These are phyloP conservation scores for Stenchaetothrips biformis DNA, from an alignment of 2,888 invertebrate species.

Conservation along the genomic window DNA sequence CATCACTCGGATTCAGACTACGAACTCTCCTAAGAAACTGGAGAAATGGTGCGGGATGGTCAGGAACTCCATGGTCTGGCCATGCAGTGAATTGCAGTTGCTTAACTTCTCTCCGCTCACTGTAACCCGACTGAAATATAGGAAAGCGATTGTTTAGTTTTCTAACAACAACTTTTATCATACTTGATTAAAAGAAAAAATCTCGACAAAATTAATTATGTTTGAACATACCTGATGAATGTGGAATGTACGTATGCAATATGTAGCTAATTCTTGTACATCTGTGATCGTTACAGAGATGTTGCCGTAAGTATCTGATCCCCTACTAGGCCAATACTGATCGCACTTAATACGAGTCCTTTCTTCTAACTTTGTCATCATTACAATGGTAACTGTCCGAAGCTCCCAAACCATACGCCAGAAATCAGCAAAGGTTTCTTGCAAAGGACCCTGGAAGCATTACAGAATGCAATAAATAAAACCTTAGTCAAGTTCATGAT, in stretches of 20 bases:
- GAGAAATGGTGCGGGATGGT: slow-evolving; percentile 96
- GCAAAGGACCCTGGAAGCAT: slow-evolving; percentile 74
- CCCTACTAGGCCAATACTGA: slow-evolving; percentile 96
- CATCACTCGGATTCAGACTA: slow-evolving; percentile 82
- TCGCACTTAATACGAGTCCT: slow-evolving; percentile 94
- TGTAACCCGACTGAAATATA: slow-evolving; percentile 56
- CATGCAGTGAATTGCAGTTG: slow-evolving; percentile 99
- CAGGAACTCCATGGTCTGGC: slow-evolving; percentile 99
- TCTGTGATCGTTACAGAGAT: slow-evolving; percentile 93
- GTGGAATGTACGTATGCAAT: slow-evolving; percentile 96
- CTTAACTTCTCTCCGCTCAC: slow-evolving; percentile 88
- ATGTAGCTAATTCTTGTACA: slow-evolving; percentile 94
- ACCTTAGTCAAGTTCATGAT: background rate
- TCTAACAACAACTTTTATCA: too few relatives aligned
- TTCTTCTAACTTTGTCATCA: slow-evolving; percentile 99
- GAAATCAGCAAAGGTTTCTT: slow-evolving; percentile 96
- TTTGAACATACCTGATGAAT: slow-evolving; percentile 58
- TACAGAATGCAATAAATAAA: background rate
- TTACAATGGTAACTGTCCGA: slow-evolving; percentile 88
- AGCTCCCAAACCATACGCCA: slow-evolving; percentile 99
- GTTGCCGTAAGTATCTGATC: slow-evolving; percentile 89
- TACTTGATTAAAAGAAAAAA: too few relatives aligned
- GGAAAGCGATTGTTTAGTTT: background rate
- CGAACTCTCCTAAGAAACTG: slow-evolving; percentile 93
- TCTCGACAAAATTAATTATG: too few relatives aligned